phyloP scores from a whole-genome alignment of 2,113 vertebrate genomes.

The Hyperoodon ampullatus region DNA sequence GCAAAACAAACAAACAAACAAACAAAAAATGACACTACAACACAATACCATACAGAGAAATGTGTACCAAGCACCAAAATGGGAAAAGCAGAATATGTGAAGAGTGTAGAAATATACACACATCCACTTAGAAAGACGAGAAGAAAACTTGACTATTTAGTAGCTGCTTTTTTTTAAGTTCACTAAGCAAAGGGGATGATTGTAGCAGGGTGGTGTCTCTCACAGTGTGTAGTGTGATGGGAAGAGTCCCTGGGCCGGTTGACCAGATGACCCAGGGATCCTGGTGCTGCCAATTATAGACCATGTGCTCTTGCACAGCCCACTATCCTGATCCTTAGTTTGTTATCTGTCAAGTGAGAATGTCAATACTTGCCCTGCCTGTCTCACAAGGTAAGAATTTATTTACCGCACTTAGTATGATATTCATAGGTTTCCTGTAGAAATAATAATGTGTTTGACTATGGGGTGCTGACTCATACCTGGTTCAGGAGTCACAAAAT shows the following conservation, averaged over 20 bases:
- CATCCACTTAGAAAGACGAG: not conserved
- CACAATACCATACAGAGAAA: not conserved
- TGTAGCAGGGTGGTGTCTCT: not conserved
- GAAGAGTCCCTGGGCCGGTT: not conserved
- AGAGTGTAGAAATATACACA: not conserved
- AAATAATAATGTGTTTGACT: slow-evolving; percentile 29
- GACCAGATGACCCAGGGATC: not conserved
- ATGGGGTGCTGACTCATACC: not conserved
- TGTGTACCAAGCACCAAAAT: not conserved
- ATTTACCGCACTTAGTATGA: not conserved
- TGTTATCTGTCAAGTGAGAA: not conserved
- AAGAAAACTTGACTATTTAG: not conserved
- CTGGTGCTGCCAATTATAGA: not conserved
- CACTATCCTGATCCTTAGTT: not conserved
- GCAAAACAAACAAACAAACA: no score
- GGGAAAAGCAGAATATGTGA: not conserved
- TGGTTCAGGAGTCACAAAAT: slow-evolving; percentile 41
- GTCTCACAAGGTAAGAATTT: not conserved
- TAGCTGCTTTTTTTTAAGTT: not conserved
- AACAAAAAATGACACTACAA: not conserved
- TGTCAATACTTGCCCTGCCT: not conserved
- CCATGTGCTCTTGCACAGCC: not conserved
- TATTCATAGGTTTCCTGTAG: not conserved
- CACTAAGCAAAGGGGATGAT: not conserved
- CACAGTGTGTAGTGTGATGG: not conserved